These are phyloP conservation scores for Smittia sp. DNA, from an alignment of 2,888 invertebrate species.

Conservation along the genomic window DNA sequence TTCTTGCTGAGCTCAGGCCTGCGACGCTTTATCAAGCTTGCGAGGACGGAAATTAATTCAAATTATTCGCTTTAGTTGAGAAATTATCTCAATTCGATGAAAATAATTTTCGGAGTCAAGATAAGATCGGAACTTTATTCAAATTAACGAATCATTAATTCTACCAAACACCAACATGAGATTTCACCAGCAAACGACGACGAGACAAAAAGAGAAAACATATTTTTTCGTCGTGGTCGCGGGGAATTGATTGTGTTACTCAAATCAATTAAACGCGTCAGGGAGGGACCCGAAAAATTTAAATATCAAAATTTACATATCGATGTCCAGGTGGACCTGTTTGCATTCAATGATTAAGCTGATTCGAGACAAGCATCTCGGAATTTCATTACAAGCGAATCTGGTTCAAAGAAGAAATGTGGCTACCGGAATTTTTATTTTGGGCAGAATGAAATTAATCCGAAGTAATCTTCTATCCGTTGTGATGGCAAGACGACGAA, in stretches of 20 bases:
- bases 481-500: background rate
- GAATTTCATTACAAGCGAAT: background rate
- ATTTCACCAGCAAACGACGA: slow-evolving; percentile 12
- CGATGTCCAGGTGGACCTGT: background rate
- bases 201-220: slow-evolving; percentile 1
- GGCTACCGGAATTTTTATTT: slow-evolving; percentile 23
- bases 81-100: slow-evolving; percentile 21
- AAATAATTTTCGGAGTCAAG: slow-evolving; percentile 16
- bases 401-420: slow-evolving; percentile 5
- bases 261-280: slow-evolving; percentile 9
- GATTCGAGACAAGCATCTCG: slow-evolving; percentile 10
- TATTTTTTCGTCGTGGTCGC: background rate
- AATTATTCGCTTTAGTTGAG: background rate
- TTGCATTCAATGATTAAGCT: slow-evolving; percentile 6
- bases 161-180: slow-evolving; percentile 19
- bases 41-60: background rate
- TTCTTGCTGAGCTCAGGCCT: background rate
- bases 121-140: slow-evolving; percentile 26
- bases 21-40: background rate
- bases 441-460: slow-evolving; percentile 2
- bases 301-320: slow-evolving; percentile 9
- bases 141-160: slow-evolving; percentile 37
- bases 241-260: background rate
- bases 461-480: background rate
- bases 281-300: slow-evolving; percentile 13